Evolutionary conservation across 1,140 invertebrate genomes (phyloP).

Genomic region (Polypedilum pembai): DNA sequence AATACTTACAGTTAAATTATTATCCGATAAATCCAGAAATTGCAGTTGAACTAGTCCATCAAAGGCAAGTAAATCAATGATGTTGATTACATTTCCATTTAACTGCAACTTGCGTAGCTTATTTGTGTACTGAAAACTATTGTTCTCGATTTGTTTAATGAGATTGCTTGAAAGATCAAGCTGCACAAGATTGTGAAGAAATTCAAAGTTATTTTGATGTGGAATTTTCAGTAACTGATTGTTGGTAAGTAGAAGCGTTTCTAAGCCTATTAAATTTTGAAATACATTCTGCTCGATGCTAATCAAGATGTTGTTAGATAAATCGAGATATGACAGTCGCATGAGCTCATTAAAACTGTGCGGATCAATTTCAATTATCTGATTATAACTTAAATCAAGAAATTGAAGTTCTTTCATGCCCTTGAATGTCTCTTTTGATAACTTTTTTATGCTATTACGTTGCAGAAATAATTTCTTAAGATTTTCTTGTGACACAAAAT

Average conservation of each 20-base stretch:
- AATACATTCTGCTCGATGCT: conserved; percentile 62
- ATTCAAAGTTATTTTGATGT: conserved; percentile 52
- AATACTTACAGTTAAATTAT: conserved; percentile 59
- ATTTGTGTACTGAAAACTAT: conserved; percentile 58
- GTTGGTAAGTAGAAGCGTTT: conserved; percentile 58
- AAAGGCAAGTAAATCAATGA: conserved; percentile 58
- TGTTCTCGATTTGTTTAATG: conserved; percentile 57
- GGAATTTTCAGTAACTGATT: conserved; percentile 74
- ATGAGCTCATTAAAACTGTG: conserved; percentile 64
- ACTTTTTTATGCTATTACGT: conserved; percentile 58
- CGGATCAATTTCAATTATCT: conserved; percentile 60
- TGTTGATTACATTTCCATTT: conserved; percentile 63
- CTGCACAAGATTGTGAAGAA: conserved; percentile 55
- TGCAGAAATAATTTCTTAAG: conserved; percentile 67
- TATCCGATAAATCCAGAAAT: conserved; percentile 68
- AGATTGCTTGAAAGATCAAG: conserved; percentile 66
- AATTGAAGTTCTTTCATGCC: conserved; percentile 59
- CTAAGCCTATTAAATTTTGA: conserved; percentile 58
- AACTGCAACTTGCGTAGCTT: conserved; percentile 57
- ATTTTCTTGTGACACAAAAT: conserved; percentile 66
- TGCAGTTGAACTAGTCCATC: conserved; percentile 59
- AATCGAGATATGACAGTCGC: conserved; percentile 60
- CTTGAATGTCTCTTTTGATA: conserved; percentile 66
- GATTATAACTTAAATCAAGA: conserved; percentile 69
- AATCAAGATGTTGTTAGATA: conserved; percentile 67